Base-by-base conservation (phyloP, 2,113 vertebrate genomes). In the Ptilonorhynchus violaceus region DNA sequence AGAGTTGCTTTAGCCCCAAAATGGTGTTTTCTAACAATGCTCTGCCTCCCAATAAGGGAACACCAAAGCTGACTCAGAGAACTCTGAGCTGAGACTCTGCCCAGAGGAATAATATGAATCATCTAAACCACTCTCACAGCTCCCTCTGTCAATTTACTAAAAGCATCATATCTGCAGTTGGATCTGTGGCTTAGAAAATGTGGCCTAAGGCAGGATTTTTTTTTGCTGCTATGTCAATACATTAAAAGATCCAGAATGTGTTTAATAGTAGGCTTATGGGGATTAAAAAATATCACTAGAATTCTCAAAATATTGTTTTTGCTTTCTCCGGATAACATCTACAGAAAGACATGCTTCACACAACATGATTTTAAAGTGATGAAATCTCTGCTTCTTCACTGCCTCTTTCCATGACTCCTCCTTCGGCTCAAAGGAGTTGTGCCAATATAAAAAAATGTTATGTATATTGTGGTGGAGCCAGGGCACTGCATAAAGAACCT, bases 91-190 rank as follows among this genome's bases (percentile, higher is more conserved):
- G 83, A 88, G 62, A 81, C 52, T 88, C 64, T 94, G 66, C 83
- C 93, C 69, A 92, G 73, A 93, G 73, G 95, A 95, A 82, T 68
- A 92, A 58, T 55, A 82, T 76, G 91, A 96, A 93, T 94, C 58
- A 91, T 72, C 62, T 81, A 64, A 94, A 86, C 72, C 10, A 18
- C 56, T 91, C 62, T 78, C 50, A 63, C 30, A 91, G 42, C 79
- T 92, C 84, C 60, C 50, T 46, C 66, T 89, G 60, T 95, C 83
- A 93, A 69, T 91, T 84, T 96, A 89, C 66, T 89, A 74, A 94
- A 94, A 95, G n/a, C 70, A 79, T 89, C 46, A 16, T 96, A 97
- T 97, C 96, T 92, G 55, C 46, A 91, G 69, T n/a, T 91, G 53
- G 73, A 96, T 91, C 96, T 93, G 53, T 80, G 50, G 74, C 83